Percentiles rank a stretch among this genome's conserved stretches.
phyloP scores from a whole-genome alignment of 2,113 vertebrate species.

The Nannospalax galili region DNA sequence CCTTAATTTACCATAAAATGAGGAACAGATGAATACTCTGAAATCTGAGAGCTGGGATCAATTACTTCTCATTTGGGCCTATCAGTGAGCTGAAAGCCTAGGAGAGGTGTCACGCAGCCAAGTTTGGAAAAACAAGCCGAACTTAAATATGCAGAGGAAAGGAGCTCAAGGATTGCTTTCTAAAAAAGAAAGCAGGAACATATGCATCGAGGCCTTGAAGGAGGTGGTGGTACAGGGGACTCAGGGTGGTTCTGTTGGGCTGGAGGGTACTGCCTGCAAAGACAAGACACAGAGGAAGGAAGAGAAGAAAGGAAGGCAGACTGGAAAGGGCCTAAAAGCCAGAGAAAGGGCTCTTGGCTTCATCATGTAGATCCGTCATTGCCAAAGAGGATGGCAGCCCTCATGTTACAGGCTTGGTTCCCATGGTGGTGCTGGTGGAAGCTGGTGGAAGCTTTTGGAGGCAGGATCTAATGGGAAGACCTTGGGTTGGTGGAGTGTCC shows the following conservation, averaged over 20 bases:
- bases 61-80: slow-evolving; percentile 18
- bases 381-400: too few species aligned
- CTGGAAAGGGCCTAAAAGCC: neutral
- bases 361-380: neutral
- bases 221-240: neutral
- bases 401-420: neutral
- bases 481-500: neutral
- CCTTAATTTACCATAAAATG: slow-evolving; percentile 43
- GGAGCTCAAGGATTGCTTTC: neutral
- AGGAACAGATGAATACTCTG: slow-evolving; percentile 34
- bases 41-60: slow-evolving; percentile 48
- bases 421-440: neutral
- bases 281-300: neutral
- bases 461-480: neutral
- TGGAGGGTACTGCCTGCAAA: neutral
- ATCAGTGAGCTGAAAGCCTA: neutral
- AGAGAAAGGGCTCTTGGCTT: neutral
- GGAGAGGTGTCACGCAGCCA: neutral
- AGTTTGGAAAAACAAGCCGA: slow-evolving; percentile 13
- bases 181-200: neutral
- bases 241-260: neutral
- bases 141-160: slow-evolving; percentile 2
- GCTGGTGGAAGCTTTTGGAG: neutral
- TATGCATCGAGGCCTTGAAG: neutral
- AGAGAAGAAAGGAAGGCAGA: too few species aligned